Percentiles rank a stretch among this genome's conserved stretches.
These are phyloP conservation scores for Proterorhinus semilunaris DNA, from an alignment of 2,113 vertebrate species.

Conservation along the genomic window DNA sequence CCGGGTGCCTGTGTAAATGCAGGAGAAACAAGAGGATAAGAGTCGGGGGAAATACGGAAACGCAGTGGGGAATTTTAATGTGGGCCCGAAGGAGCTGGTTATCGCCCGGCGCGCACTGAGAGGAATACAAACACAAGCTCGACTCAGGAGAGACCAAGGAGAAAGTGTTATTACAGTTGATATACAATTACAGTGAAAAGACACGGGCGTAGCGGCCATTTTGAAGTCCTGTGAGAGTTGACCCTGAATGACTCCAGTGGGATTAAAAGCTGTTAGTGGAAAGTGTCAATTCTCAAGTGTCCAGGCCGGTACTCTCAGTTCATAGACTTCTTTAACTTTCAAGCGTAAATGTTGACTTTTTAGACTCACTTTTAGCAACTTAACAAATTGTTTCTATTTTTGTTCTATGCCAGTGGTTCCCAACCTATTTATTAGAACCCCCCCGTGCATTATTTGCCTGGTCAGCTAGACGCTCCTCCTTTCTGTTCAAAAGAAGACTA, in stretches of 20 bases:
- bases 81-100: conserved; percentile 19
- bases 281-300: background rate
- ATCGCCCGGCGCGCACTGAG: conserved; percentile 30
- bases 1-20: conserved; percentile 51
- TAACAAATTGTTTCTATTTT: too few relatives aligned
- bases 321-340: too few relatives aligned
- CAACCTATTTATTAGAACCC: too few relatives aligned
- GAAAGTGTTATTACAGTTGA: conserved; percentile 6
- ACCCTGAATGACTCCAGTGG: background rate
- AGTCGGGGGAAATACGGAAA: conserved; percentile 32
- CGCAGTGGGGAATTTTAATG: conserved; percentile 51
- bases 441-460: too few relatives aligned
- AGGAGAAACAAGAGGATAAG: conserved; percentile 41
- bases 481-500: too few relatives aligned
- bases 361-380: too few relatives aligned
- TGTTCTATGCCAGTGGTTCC: too few relatives aligned
- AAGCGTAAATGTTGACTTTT: too few relatives aligned
- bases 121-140: conserved; percentile 41
- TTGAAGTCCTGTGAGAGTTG: background rate
- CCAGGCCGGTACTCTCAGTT: too few relatives aligned
- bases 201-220: background rate
- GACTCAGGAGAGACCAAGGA: conserved; percentile 12
- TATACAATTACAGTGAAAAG: background rate
- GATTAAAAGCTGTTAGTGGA: background rate
- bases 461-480: too few relatives aligned